Evolutionary conservation across 2,797 vertebrate genomes (phyloP).

Genomic region (Acanthurus leucopareius): DNA sequence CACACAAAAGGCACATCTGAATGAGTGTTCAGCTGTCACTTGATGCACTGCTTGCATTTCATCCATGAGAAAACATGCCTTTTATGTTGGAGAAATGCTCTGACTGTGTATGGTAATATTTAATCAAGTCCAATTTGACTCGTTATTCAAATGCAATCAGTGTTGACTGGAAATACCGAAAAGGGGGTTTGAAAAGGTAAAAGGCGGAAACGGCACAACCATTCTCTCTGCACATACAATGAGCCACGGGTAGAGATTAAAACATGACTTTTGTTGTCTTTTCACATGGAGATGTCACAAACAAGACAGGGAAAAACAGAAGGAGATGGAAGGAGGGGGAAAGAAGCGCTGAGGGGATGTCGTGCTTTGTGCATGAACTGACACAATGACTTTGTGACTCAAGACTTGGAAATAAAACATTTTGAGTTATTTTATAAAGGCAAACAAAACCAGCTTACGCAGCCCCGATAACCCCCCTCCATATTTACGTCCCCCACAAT

Average conservation of each 20-base stretch:
- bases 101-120: conserved; percentile 83
- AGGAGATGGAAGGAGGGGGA: conserved; percentile 67
- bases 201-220: conserved; percentile 72
- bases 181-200: conserved; percentile 81
- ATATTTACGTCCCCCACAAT: conserved; percentile 81
- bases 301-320: conserved; percentile 84
- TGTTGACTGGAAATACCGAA: conserved; percentile 83
- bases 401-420: conserved; percentile 84
- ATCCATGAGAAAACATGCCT: conserved; percentile 77
- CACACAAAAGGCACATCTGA: conserved; percentile 76
- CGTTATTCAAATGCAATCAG: conserved; percentile 85
- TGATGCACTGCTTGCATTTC: conserved; percentile 82
- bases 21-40: conserved; percentile 79
- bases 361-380: conserved; percentile 85
- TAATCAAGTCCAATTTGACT: conserved; percentile 85
- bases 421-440: conserved; percentile 84
- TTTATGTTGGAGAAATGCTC: conserved; percentile 80
- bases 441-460: conserved; percentile 86
- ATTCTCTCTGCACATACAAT: conserved; percentile 80
- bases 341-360: conserved; percentile 77
- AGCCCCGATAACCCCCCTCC: conserved; percentile 73
- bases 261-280: conserved; percentile 90
- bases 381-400: conserved; percentile 90
- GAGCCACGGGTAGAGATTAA: conserved; percentile 86
- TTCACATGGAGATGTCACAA: conserved; percentile 88